Percentiles rank a stretch among this genome's conserved stretches.
phyloP scores from a whole-genome alignment of 1,140 invertebrate genomes.

The Himalopsyche phryganea region DNA sequence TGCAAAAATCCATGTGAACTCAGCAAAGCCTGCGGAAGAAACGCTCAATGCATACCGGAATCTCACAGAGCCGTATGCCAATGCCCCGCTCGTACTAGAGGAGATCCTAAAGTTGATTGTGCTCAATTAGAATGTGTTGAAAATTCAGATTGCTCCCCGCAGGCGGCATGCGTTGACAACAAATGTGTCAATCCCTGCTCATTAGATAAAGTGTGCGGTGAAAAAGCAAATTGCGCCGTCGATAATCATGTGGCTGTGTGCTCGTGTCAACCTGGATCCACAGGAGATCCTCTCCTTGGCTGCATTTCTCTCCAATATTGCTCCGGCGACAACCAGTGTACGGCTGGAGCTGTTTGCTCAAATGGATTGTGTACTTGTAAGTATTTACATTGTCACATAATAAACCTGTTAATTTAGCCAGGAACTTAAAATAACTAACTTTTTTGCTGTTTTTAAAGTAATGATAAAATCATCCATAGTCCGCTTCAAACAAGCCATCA shows the following conservation, averaged over 20 bases:
- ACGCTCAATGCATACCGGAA: slow-evolving; percentile 67
- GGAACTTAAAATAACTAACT: neutral
- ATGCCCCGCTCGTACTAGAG: slow-evolving; percentile 72
- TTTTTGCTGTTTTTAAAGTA: slow-evolving; percentile 2
- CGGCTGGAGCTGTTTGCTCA: slow-evolving; percentile 74
- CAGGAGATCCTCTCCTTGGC: slow-evolving; percentile 80
- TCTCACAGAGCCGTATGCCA: slow-evolving; percentile 69
- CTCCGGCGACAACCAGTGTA: slow-evolving; percentile 70
- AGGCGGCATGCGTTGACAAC: slow-evolving; percentile 72
- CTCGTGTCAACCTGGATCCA: slow-evolving; percentile 74
- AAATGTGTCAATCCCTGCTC: slow-evolving; percentile 79
- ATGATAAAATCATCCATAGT: slow-evolving; percentile 7
- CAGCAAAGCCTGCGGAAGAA: slow-evolving; percentile 64
- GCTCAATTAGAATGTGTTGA: slow-evolving; percentile 72
- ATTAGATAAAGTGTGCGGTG: slow-evolving; percentile 76
- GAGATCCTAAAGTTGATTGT: slow-evolving; percentile 70
- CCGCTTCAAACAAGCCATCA: too few relatives aligned
- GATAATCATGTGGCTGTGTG: slow-evolving; percentile 75
- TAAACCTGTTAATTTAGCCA: too few relatives aligned
- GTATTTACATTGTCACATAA: slow-evolving; percentile 37
- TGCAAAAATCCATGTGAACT: slow-evolving; percentile 79
- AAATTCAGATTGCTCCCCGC: slow-evolving; percentile 68
- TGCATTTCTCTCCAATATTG: slow-evolving; percentile 79
- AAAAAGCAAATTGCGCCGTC: slow-evolving; percentile 68
- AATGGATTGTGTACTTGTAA: slow-evolving; percentile 75